Evolutionary conservation across 2,113 vertebrate genomes (phyloP).

Genomic region (Podarcis raffonei): DNA sequence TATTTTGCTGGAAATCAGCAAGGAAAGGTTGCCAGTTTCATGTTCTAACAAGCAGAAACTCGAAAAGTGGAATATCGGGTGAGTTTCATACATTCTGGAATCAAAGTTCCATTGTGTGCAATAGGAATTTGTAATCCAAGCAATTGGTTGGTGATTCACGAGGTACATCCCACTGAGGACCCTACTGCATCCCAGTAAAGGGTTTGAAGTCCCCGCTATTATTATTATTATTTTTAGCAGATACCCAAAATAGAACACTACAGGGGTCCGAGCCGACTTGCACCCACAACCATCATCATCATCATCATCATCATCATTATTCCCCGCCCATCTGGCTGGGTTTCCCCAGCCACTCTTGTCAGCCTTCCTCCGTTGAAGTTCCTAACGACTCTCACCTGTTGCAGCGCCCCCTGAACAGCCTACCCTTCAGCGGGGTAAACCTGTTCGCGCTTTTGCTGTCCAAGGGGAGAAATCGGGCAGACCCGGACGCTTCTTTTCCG

Average conservation of each 20-base stretch:
- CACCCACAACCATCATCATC: background rate
- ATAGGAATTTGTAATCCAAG: background rate
- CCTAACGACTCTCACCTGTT: too few species aligned
- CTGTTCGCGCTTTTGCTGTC: too few species aligned
- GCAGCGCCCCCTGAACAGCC: too few species aligned
- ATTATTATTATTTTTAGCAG: too few species aligned
- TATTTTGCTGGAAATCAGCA: background rate
- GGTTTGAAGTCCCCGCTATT: background rate
- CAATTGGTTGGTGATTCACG: background rate
- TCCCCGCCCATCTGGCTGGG: too few species aligned
- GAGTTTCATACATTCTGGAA: background rate
- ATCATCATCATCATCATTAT: too few species aligned
- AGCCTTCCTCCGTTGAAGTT: too few species aligned
- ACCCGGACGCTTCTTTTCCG: too few species aligned
- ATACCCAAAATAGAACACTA: background rate
- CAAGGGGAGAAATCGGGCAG: too few species aligned
- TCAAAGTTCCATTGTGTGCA: background rate
- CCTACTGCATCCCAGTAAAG: background rate
- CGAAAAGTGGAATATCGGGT: background rate
- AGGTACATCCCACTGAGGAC: background rate
- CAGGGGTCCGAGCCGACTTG: background rate
- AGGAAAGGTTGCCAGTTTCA: background rate
- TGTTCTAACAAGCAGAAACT: background rate
- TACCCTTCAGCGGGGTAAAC: too few species aligned
- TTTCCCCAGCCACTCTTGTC: too few species aligned